Evolutionary conservation across 2,797 vertebrate species (phyloP), one percentile per base, ranked within the genome.

Genomic region (Simalia tracyae): DNA sequence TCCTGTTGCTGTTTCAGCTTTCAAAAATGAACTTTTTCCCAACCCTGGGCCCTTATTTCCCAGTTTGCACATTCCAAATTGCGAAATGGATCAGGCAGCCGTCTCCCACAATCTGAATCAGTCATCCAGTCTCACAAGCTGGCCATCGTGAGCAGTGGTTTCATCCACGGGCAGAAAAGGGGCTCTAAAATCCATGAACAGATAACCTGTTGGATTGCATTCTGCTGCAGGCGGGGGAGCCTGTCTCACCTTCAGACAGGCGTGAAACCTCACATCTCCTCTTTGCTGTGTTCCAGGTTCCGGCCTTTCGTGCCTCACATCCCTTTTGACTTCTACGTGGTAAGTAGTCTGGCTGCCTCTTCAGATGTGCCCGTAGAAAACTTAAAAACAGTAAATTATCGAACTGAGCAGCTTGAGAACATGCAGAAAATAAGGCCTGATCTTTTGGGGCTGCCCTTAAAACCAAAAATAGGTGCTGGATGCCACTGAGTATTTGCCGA

Each of bases 251-350:
- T 54, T 26, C 10, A 11, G 81, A 22, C 19, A 4, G 7, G 56
- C 46, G 10, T 64, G 19, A 72, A 72, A 28, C 31, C 59, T 17
- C 28, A 84, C 31, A 1, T 36, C 1, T 50, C 1, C 2, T 5
- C 22, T 22, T 64, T 50, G 28, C 85, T 22, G n/a, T 24, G 42
- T 93, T 94, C 66, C 93, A 99, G 99, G 97, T 99, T 99, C 96
- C 98, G 99, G 12, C 99, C 99, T 1, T 99, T 99, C 94, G 99
- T 99, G 92, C 99, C 99, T 3, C 99, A 99, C 96, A 99, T 99
- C 93, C 99, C 99, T 0, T 99, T 99, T 93, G 99, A 99, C 89
- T 99, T 99, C 96, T 99, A 99, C 92, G 98, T 99, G 97, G 99
- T 99, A 96, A 99, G 99, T 98, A 57, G 11, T 5, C 64, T 46